These are phyloP conservation scores for Pseudomyrmex pallidus DNA, from an alignment of 1,140 invertebrate genomes.

Conservation along the genomic window DNA sequence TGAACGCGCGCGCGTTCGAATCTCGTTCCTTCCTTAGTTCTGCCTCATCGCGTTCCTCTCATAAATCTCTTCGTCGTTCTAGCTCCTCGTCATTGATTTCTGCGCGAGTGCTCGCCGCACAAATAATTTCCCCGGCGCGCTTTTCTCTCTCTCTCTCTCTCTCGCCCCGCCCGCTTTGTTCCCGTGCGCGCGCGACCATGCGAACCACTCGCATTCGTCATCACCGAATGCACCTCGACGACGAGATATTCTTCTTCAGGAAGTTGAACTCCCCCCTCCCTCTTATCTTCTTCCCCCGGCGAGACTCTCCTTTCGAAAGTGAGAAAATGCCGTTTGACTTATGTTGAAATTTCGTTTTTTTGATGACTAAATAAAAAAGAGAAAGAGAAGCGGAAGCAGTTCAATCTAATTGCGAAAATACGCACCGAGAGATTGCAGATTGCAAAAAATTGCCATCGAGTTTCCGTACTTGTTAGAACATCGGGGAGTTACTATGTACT, in stretches of 20 bases:
- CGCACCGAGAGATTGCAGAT: no score
- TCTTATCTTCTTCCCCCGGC: background rate
- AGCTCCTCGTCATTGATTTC: slow-evolving; percentile 43
- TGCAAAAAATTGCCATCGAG: no score
- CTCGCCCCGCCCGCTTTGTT: slow-evolving; percentile 28
- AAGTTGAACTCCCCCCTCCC: background rate
- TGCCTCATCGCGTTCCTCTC: slow-evolving; percentile 31
- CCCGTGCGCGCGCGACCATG: slow-evolving; percentile 32
- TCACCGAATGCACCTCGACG: slow-evolving; percentile 20
- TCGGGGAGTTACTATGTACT: slow-evolving; percentile 24
- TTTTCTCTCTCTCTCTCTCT: no score
- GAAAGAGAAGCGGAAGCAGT: no score
- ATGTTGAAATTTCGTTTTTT: background rate
- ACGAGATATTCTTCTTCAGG: slow-evolving; percentile 29
- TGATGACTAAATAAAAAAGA: background rate
- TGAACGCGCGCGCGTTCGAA: background rate
- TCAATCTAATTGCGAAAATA: no score
- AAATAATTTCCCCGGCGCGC: slow-evolving; percentile 36
- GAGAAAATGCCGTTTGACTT: background rate
- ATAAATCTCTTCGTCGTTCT: slow-evolving; percentile 29
- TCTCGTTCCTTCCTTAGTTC: slow-evolving; percentile 41
- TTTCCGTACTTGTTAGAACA: background rate
- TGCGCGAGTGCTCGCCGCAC: slow-evolving; percentile 51
- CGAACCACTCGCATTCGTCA: slow-evolving; percentile 55
- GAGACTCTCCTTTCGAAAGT: background rate